Evolutionary conservation across 2,113 vertebrate genomes (phyloP).

Genomic region (Cyprinodon variegatus): DNA sequence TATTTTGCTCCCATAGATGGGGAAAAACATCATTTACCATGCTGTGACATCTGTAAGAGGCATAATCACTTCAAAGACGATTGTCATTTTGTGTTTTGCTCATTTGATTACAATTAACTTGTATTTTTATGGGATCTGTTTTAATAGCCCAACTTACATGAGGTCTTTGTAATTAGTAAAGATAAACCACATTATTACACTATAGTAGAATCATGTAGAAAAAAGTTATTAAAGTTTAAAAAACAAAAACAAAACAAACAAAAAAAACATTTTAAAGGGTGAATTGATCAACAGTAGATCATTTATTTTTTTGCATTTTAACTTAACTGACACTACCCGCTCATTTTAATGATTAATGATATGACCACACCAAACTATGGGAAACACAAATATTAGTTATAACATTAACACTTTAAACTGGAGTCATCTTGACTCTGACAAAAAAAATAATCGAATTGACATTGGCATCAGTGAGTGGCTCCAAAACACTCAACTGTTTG

Average conservation of each 20-base stretch:
- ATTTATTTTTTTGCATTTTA: not conserved
- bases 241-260: too few relatives aligned
- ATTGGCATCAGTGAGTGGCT: too few relatives aligned
- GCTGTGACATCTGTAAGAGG: slow-evolving; percentile 38
- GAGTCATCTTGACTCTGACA: too few relatives aligned
- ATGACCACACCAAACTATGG: not conserved
- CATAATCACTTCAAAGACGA: slow-evolving; percentile 26
- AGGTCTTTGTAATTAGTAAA: not conserved
- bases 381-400: not conserved
- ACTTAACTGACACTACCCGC: not conserved
- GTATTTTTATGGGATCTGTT: slow-evolving; percentile 11
- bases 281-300: not conserved
- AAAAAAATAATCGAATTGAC: too few relatives aligned
- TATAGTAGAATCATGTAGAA: too few relatives aligned
- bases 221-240: slow-evolving; percentile 17
- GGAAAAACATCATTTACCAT: slow-evolving; percentile 47
- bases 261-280: not conserved
- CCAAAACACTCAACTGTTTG: too few relatives aligned
- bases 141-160: not conserved
- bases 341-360: not conserved
- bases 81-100: slow-evolving; percentile 5
- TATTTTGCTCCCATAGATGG: slow-evolving; percentile 39
- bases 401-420: too few relatives aligned
- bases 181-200: too few relatives aligned
- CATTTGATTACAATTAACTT: not conserved